Percentiles rank a stretch among this genome's conserved stretches.
phyloP scores from a whole-genome alignment of 2,888 invertebrate species.

The Drosophila colorata region DNA sequence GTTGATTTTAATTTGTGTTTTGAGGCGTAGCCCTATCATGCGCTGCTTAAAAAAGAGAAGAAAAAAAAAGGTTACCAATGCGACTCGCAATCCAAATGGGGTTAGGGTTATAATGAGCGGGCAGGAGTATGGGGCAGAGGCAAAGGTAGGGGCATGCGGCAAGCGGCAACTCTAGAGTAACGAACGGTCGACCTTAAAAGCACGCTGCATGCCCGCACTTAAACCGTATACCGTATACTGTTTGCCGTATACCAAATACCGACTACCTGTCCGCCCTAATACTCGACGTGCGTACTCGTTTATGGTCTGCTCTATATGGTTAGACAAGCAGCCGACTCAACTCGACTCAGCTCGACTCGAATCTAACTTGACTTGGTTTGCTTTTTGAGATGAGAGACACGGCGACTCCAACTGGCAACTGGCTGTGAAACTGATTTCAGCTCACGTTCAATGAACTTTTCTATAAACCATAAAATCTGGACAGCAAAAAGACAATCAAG shows the following conservation, averaged over 20 bases:
- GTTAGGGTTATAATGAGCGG: conserved; percentile 44
- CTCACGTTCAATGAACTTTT: conserved; percentile 69
- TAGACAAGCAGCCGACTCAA: conserved; percentile 36
- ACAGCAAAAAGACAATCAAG: conserved; percentile 10
- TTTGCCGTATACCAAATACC: neutral
- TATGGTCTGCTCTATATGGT: conserved; percentile 41
- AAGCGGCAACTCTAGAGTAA: conserved; percentile 8
- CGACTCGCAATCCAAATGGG: conserved; percentile 38
- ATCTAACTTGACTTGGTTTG: conserved; percentile 35
- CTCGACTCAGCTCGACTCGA: conserved; percentile 2
- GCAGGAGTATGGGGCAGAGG: neutral
- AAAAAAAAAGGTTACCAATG: conserved; percentile 43
- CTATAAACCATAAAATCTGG: conserved; percentile 36
- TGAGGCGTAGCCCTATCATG: conserved; percentile 39
- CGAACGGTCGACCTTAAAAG: conserved; percentile 43
- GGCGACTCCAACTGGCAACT: conserved; percentile 21
- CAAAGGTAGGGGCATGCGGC: neutral
- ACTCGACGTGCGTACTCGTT: conserved; percentile 16
- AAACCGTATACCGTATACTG: conserved; percentile 6
- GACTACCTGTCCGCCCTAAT: conserved; percentile 65
- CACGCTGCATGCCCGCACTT: conserved; percentile 30
- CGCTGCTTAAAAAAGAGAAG: conserved; percentile 4
- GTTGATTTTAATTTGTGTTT: conserved; percentile 35
- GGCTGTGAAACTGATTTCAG: conserved; percentile 29
- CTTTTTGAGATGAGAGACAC: conserved; percentile 31